Percentiles rank a stretch among this genome's conserved stretches.
These are phyloP conservation scores for Oophaga sylvatica DNA, from an alignment of 2,797 vertebrate species.

Conservation along the genomic window DNA sequence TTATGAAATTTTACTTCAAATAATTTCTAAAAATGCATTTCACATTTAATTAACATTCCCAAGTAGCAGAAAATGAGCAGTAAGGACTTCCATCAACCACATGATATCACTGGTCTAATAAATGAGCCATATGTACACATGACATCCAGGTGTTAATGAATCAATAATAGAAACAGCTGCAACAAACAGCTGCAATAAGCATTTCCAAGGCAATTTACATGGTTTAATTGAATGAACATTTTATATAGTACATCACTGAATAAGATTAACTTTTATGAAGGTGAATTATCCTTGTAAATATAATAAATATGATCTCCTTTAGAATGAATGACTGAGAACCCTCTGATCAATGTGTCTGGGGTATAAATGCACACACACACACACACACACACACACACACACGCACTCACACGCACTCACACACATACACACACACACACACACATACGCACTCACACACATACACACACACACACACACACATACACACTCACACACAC, in stretches of 20 bases:
- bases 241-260: constrained; percentile 14
- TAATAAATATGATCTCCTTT: neutral
- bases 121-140: constrained; percentile 44
- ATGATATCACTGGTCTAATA: constrained; percentile 20
- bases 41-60: neutral
- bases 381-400: too few species aligned
- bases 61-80: neutral
- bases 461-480: too few species aligned
- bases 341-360: too few species aligned
- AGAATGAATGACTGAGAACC: too few species aligned
- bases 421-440: too few species aligned
- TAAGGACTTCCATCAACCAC: neutral
- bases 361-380: too few species aligned
- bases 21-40: constrained; percentile 7
- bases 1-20: neutral
- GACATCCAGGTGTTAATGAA: constrained; percentile 65
- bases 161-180: constrained; percentile 66
- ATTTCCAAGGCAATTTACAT: constrained; percentile 70
- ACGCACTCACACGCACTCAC: too few species aligned
- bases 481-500: too few species aligned
- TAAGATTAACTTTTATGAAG: constrained; percentile 40
- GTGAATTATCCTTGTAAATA: neutral
- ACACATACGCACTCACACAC: too few species aligned
- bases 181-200: constrained; percentile 64
- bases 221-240: constrained; percentile 70